A percentile compares a stretch with the other conserved stretches of the same genome.
These are phyloP conservation scores for Erebia palarica DNA, from an alignment of 2,888 invertebrate genomes.

Conservation along the genomic window DNA sequence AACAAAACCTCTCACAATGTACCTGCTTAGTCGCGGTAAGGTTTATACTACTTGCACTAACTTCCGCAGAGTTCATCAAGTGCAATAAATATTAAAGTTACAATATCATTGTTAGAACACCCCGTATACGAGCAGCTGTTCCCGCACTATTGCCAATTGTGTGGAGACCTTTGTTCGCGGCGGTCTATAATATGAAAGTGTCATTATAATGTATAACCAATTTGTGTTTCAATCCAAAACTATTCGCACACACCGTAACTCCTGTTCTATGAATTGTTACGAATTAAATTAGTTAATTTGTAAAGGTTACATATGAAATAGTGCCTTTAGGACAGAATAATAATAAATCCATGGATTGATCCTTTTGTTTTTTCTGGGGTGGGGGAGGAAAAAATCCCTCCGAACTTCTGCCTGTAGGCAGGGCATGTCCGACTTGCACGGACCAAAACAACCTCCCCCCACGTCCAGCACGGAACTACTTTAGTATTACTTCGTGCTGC, in stretches of 20 bases:
- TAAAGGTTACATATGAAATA: no score
- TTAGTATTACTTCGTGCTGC: no score
- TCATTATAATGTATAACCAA: constrained; percentile 57
- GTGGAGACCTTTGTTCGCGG: constrained; percentile 69
- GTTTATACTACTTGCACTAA: constrained; percentile 54
- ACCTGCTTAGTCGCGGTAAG: constrained; percentile 35
- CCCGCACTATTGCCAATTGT: constrained; percentile 75
- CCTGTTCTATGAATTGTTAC: not conserved
- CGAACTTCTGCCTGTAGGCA: no score
- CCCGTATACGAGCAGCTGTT: constrained; percentile 65
- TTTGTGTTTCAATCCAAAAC: constrained; percentile 36
- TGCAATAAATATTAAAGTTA: constrained; percentile 81
- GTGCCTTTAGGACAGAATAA: no score
- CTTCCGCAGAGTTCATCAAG: constrained; percentile 70
- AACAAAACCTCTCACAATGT: constrained; percentile 38
- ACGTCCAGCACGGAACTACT: no score
- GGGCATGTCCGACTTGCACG: no score
- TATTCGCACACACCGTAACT: constrained; percentile 1
- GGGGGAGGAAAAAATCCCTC: no score
- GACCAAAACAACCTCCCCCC: no score
- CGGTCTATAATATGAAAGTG: constrained; percentile 72
- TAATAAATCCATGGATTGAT: no score
- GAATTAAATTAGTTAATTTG: no score
- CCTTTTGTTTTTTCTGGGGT: no score
- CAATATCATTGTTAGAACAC: constrained; percentile 76